Evolutionary conservation across 2,113 vertebrate species (phyloP).

Genomic region (Callorhinus ursinus): DNA sequence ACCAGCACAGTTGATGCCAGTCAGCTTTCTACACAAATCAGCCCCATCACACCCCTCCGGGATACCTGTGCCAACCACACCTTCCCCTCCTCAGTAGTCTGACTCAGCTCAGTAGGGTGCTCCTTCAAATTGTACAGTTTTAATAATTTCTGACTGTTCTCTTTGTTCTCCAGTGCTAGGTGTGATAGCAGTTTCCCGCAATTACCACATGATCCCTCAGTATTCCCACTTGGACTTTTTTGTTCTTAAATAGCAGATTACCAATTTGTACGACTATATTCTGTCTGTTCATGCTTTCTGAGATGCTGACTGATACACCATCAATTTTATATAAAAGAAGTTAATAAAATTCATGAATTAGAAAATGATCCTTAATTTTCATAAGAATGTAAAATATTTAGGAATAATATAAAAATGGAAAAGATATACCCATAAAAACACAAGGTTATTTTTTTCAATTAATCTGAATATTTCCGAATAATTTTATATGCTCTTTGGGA

Average conservation of each 20-base stretch:
- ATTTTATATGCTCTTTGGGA: not conserved
- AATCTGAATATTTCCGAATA: not conserved
- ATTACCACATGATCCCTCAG: not conserved
- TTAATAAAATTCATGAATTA: not conserved
- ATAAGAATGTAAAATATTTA: not conserved
- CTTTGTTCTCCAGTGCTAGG: not conserved
- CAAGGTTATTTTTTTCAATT: not conserved
- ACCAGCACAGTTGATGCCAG: too few species aligned
- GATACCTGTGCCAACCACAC: not conserved
- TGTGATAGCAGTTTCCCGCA: not conserved
- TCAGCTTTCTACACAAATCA: not conserved
- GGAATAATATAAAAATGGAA: not conserved
- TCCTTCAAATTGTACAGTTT: not conserved
- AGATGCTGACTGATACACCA: not conserved
- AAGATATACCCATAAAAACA: not conserved
- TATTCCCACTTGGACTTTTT: not conserved
- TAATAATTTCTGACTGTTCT: not conserved
- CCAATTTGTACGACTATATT: not conserved
- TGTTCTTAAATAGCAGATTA: not conserved
- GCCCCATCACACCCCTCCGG: not conserved
- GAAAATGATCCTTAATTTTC: not conserved
- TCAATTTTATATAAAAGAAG: not conserved
- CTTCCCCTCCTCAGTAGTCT: too few species aligned
- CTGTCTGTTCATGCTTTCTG: not conserved
- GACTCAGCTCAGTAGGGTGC: not conserved